phyloP scores from a whole-genome alignment of 2,113 vertebrate genomes.

The Sceloporus tristichus region DNA sequence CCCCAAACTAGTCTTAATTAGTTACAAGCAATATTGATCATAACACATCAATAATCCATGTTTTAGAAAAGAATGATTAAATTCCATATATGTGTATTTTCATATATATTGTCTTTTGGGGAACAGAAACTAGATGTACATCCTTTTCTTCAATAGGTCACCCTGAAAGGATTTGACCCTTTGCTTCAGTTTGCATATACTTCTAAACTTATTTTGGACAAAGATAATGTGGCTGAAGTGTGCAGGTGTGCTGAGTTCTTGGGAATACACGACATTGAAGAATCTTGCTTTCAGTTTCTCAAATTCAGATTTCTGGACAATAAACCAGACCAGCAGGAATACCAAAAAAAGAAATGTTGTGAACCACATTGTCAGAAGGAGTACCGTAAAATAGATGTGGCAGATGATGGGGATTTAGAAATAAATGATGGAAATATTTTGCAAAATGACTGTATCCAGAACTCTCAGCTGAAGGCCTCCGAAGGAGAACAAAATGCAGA shows the following conservation, averaged over 20 bases:
- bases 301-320: slow-evolving; percentile 87
- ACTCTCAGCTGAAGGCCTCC: slow-evolving; percentile 61
- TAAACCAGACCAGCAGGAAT: slow-evolving; percentile 71
- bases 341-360: slow-evolving; percentile 80
- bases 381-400: slow-evolving; percentile 51
- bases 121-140: neutral
- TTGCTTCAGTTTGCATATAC: slow-evolving; percentile 97
- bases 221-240: slow-evolving; percentile 93
- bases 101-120: neutral
- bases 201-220: slow-evolving; percentile 91
- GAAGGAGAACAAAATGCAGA: slow-evolving; percentile 72
- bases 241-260: slow-evolving; percentile 88
- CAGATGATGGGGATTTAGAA: slow-evolving; percentile 67
- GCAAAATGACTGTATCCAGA: slow-evolving; percentile 67
- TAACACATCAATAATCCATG: too few species aligned
- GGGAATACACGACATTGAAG: slow-evolving; percentile 90
- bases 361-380: slow-evolving; percentile 77
- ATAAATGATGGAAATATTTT: slow-evolving; percentile 70
- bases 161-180: slow-evolving; percentile 92
- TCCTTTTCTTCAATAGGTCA: slow-evolving; percentile 81
- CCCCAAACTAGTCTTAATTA: too few species aligned
- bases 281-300: slow-evolving; percentile 95
- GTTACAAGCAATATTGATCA: too few species aligned
- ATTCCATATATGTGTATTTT: neutral
- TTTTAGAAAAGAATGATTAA: too few species aligned